Evolutionary conservation across 2,797 vertebrate genomes (phyloP).

Genomic region (Siniperca scherzeri): DNA sequence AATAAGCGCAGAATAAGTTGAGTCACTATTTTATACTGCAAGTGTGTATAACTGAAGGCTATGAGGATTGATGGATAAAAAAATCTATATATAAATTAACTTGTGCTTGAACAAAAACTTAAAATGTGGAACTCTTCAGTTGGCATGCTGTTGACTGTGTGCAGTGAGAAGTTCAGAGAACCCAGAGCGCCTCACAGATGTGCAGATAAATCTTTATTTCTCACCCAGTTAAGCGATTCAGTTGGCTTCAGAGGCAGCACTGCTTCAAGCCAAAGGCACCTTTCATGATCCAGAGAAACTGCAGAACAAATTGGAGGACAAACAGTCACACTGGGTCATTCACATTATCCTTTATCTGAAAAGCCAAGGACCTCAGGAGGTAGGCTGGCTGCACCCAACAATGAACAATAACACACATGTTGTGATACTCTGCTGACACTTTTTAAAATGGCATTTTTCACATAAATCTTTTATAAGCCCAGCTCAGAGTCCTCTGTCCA

Average conservation of each 20-base stretch:
- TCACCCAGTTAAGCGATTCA: slow-evolving; percentile 77
- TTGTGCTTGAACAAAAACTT: slow-evolving; percentile 15
- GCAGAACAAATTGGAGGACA: slow-evolving; percentile 87
- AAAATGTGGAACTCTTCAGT: slow-evolving; percentile 6
- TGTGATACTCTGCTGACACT: slow-evolving; percentile 64
- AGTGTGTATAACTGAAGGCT: not conserved
- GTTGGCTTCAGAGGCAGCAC: slow-evolving; percentile 53
- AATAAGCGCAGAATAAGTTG: slow-evolving; percentile 36
- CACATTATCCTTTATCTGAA: slow-evolving; percentile 74
- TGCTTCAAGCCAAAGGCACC: slow-evolving; percentile 74
- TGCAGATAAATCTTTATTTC: slow-evolving; percentile 86
- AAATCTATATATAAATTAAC: not conserved
- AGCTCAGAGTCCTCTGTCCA: slow-evolving; percentile 42
- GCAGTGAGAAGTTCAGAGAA: slow-evolving; percentile 52
- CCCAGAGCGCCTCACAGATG: slow-evolving; percentile 73
- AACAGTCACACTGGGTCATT: slow-evolving; percentile 84
- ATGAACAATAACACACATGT: slow-evolving; percentile 72
- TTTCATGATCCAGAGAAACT: slow-evolving; percentile 75
- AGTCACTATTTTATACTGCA: slow-evolving; percentile 7
- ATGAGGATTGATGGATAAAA: slow-evolving; percentile 23
- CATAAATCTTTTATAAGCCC: slow-evolving; percentile 62
- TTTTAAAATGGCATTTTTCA: slow-evolving; percentile 65
- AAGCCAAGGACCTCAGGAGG: slow-evolving; percentile 66
- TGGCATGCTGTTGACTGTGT: slow-evolving; percentile 19
- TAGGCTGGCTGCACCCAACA: slow-evolving; percentile 54